Evolutionary conservation across 2,888 invertebrate species (phyloP), one percentile per base, ranked within the genome.

Genomic region (Trissolcus brochymenae): DNA sequence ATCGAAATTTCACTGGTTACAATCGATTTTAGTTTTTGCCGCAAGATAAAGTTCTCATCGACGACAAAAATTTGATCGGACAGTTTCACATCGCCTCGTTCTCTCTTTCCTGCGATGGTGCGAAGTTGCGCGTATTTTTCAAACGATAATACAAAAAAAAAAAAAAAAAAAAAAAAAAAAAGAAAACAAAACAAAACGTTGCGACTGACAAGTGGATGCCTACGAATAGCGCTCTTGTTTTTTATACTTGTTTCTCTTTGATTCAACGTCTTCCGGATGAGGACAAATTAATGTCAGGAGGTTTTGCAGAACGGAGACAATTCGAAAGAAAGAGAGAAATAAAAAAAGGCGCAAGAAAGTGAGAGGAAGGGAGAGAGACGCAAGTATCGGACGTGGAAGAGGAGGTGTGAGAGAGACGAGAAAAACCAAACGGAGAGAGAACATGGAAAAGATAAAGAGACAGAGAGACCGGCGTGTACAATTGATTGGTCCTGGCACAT

Each of bases 401-500:
- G 56, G 19, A 19, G 19, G n/a, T 25, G 59, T 9, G 66, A 61
- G 74, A 71, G 68, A 74, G 79, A 76, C 59, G 46, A n/a, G 9
- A 56, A 1, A 16, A 6, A 64, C 49, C 59, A 40, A 59, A 74
- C 65, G 75, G 64, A 78, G 80, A 61, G 76, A 77, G 81, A 78
- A 78, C 70, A 78, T 73, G 61, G 77, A 80, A 51, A 74, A 78
- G 74, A 79, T 54, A 79, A 76, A 77, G 80, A 84, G 82, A 84
- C 84, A 82, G 83, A 35, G 9, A 84, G 83, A 85, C 84, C 85
- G 83, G 88, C 87, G 87, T 88, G 82, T 82, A 86, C 87, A 87
- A 88, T 88, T 87, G 88, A 88, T 88, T 87, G 87, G 88, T 88
- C 87, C 87, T 87, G 87, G 87, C 84, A 85, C 84, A 87, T 87